A percentile compares a stretch with the other conserved stretches of the same genome.
phyloP scores from a whole-genome alignment of 2,113 vertebrate genomes.

The Phyllostomus hastatus region DNA sequence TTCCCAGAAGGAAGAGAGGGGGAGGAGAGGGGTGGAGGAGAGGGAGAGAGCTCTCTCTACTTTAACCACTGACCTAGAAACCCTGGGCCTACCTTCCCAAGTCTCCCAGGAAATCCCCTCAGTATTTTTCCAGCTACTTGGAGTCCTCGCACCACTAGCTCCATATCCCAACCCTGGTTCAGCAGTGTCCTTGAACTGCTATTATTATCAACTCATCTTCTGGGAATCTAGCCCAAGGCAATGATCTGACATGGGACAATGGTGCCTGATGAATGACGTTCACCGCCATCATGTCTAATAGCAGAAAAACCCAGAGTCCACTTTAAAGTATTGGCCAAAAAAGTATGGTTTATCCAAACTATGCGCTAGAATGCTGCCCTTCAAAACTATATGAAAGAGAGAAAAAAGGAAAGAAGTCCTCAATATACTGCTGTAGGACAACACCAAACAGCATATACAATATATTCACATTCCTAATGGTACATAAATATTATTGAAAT shows the following conservation, averaged over 20 bases:
- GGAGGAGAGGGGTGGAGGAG: background rate
- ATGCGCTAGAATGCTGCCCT: background rate
- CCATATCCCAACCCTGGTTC: no score
- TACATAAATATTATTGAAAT: background rate
- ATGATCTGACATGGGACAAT: background rate
- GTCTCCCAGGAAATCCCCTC: background rate
- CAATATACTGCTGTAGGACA: background rate
- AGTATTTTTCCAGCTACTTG: background rate
- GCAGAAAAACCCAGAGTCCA: background rate
- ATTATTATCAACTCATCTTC: background rate
- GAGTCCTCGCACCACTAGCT: background rate
- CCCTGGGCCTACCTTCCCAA: background rate
- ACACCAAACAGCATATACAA: background rate
- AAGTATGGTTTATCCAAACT: no score
- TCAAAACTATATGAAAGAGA: background rate
- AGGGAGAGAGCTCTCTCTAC: rapidly evolving
- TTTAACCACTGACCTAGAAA: background rate
- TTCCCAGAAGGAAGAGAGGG: background rate
- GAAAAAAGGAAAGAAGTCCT: background rate
- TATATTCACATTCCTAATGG: background rate
- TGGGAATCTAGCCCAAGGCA: slow-evolving; percentile 43
- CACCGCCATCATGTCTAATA: rapidly evolving
- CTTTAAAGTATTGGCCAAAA: background rate
- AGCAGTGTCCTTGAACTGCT: slow-evolving; percentile 2
- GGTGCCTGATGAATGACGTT: background rate